These are phyloP conservation scores for Eueremaeus valkanovi DNA, from an alignment of 2,888 invertebrate species.

Conservation along the genomic window DNA sequence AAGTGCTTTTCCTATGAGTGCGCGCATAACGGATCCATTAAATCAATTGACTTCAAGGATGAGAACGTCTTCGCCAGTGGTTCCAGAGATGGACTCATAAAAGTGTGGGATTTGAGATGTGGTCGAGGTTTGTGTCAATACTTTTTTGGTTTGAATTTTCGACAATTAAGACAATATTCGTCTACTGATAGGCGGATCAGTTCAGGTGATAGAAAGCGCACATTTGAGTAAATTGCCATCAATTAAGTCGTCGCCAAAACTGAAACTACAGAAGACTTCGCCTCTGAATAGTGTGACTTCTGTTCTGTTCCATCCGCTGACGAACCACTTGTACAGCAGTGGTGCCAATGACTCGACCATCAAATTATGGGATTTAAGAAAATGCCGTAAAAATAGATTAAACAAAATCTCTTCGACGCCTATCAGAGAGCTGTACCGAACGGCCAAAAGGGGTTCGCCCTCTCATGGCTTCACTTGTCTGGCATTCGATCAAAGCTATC, in stretches of 20 bases:
- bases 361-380: conserved; percentile 54
- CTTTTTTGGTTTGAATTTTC: not conserved
- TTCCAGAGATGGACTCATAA: conserved; percentile 77
- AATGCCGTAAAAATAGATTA: conserved; percentile 14
- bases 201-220: conserved; percentile 25
- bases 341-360: conserved; percentile 55
- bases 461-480: conserved; percentile 38
- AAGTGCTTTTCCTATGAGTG: conserved; percentile 60
- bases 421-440: not conserved
- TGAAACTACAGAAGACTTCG: not conserved
- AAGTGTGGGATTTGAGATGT: conserved; percentile 73
- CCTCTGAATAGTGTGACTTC: conserved; percentile 40
- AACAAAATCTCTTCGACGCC: conserved; percentile 5
- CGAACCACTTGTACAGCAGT: conserved; percentile 29
- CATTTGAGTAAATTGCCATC: conserved; percentile 37
- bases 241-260: conserved; percentile 30
- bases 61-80: conserved; percentile 74
- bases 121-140: not conserved
- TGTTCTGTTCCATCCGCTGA: conserved; percentile 28
- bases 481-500: not conserved
- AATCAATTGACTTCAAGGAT: conserved; percentile 33
- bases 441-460: not conserved
- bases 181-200: conserved; percentile 28
- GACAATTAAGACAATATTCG: not conserved
- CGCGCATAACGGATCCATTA: conserved; percentile 40